Evolutionary conservation across 1,140 invertebrate species (phyloP).

Genomic region (Hycleus phaleratus): DNA sequence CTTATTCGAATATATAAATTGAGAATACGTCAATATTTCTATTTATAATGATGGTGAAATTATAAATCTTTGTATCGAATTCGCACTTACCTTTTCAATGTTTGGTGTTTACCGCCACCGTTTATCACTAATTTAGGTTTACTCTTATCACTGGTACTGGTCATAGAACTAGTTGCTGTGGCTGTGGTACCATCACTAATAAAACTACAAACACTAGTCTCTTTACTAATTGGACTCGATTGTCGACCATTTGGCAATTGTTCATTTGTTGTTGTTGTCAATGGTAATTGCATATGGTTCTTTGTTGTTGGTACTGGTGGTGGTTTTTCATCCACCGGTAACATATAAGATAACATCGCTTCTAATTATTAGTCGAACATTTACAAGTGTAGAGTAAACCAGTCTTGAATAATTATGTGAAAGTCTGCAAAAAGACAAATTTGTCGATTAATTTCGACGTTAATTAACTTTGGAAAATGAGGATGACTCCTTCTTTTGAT

Average conservation of each 20-base stretch:
- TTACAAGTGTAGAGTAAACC: neutral
- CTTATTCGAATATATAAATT: too few relatives aligned
- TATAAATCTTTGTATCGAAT: too few relatives aligned
- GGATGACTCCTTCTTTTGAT: neutral
- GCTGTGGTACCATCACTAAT: constrained; percentile 47
- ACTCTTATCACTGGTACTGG: constrained; percentile 46
- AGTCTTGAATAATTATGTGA: neutral
- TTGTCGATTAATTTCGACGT: neutral
- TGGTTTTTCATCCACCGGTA: constrained; percentile 56
- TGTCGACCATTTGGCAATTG: constrained; percentile 21
- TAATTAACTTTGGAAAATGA: neutral
- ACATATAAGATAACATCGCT: constrained; percentile 56
- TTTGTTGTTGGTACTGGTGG: constrained; percentile 46
- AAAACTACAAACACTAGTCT: constrained; percentile 51
- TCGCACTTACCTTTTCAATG: constrained; percentile 48
- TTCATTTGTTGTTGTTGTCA: constrained; percentile 17
- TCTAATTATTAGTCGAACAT: constrained; percentile 6
- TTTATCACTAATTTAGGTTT: constrained; percentile 51
- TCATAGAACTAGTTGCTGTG: constrained; percentile 46
- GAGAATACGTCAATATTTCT: too few relatives aligned
- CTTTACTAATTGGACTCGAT: constrained; percentile 41
- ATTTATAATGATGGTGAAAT: too few relatives aligned
- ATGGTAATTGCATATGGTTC: constrained; percentile 42
- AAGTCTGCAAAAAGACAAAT: neutral
- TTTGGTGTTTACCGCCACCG: constrained; percentile 52